These are phyloP conservation scores for Pogonomyrmex barbatus DNA, from an alignment of 1,140 invertebrate genomes.

Conservation along the genomic window DNA sequence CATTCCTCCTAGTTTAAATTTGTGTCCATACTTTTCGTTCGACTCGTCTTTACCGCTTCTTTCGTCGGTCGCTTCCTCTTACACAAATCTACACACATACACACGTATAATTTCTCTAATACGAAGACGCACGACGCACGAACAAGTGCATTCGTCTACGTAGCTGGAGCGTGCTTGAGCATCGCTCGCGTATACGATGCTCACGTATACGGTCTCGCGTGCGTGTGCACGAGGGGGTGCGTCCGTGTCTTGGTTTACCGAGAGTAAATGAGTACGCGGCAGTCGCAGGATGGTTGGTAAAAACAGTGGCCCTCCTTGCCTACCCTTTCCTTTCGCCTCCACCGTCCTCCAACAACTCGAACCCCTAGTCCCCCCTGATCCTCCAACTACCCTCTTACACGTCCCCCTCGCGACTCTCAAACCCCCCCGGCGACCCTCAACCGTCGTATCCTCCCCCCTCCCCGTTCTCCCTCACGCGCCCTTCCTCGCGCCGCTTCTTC, in stretches of 20 bases:
- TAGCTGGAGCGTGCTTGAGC: constrained; percentile 44
- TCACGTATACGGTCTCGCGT: constrained; percentile 1
- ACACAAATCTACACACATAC: constrained; percentile 27
- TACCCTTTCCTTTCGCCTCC: constrained; percentile 68
- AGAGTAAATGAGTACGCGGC: constrained; percentile 80
- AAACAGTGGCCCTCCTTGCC: constrained; percentile 80
- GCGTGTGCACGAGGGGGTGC: constrained; percentile 46
- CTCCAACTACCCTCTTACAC: constrained; percentile 59
- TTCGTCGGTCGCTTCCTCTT: constrained; percentile 8
- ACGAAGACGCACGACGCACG: constrained; percentile 22
- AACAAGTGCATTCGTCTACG: constrained; percentile 59
- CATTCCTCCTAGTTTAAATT: not conserved
- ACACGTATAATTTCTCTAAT: constrained; percentile 53
- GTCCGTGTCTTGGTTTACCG: constrained; percentile 73
- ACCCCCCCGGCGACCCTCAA: constrained; percentile 46
- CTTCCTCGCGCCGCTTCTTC: constrained; percentile 50
- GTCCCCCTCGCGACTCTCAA: constrained; percentile 51
- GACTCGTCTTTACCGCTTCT: constrained; percentile 2
- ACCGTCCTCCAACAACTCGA: constrained; percentile 25
- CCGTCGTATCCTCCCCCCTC: constrained; percentile 25
- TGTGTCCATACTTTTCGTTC: constrained; percentile 9
- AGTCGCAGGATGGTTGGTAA: constrained; percentile 78
- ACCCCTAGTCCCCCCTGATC: constrained; percentile 8
- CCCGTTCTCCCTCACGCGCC: not conserved
- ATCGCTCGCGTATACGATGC: constrained; percentile 40